Conservation (phyloP, 2,797 vertebrate genomes). For the Furcifer pardalis region DNA sequence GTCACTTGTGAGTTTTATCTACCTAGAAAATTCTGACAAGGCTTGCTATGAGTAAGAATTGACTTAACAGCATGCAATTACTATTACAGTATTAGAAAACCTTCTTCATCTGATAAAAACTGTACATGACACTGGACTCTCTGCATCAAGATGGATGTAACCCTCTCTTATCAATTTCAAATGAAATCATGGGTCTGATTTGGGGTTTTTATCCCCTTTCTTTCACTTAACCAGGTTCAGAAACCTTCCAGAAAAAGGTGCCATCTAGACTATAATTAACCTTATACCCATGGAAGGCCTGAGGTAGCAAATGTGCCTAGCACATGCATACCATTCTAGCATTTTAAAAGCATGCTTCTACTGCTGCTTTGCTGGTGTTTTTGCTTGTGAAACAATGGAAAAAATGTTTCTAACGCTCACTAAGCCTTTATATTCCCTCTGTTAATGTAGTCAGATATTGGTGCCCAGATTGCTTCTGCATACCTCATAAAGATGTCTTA, state of each 20-base stretch:
- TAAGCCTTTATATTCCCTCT: not conserved
- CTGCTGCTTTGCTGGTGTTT: not conserved
- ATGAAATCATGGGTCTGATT: not conserved
- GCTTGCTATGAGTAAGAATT: too few relatives aligned
- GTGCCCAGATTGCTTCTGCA: not conserved
- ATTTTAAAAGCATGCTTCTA: not conserved
- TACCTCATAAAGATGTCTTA: not conserved
- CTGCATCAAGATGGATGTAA: conserved; percentile 7
- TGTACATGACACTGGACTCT: conserved; percentile 36
- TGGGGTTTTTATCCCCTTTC: not conserved
- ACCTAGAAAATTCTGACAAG: too few relatives aligned
- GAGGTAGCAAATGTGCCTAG: not conserved
- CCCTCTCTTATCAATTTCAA: not conserved
- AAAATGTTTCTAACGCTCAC: not conserved
- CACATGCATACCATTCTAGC: not conserved
- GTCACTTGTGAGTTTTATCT: too few relatives aligned
- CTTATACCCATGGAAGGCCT: not conserved
- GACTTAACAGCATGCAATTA: not conserved
- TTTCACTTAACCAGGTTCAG: not conserved
- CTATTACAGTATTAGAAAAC: too few relatives aligned
- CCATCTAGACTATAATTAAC: not conserved
- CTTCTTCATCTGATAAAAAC: not conserved
- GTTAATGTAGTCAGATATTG: not conserved
- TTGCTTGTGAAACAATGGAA: too few relatives aligned
- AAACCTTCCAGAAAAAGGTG: not conserved